Evolutionary conservation across 2,113 vertebrate genomes (phyloP).

Genomic region (Gopherus flavomarginatus): DNA sequence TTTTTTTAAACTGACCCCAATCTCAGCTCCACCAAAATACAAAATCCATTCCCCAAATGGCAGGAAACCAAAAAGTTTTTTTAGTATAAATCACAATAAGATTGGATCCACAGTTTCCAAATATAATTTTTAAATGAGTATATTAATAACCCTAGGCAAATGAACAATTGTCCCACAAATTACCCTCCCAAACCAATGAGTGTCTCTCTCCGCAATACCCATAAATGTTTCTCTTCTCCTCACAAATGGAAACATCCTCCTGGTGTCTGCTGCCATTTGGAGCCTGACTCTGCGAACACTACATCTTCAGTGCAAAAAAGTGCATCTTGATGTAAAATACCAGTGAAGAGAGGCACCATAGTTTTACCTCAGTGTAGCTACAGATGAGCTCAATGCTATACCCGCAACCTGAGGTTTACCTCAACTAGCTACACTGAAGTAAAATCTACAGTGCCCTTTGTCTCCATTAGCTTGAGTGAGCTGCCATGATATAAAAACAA

Average conservation of each 20-base stretch:
- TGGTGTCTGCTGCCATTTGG: rapidly evolving
- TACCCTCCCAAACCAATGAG: not conserved
- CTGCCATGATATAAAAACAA: not conserved
- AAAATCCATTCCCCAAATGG: not conserved
- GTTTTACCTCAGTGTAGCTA: not conserved
- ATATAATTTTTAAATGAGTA: not conserved
- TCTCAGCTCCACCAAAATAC: constrained; percentile 21
- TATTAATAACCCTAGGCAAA: not conserved
- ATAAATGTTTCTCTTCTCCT: not conserved
- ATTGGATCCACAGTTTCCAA: not conserved
- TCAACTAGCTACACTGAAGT: not conserved
- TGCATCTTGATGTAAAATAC: not conserved
- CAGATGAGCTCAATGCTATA: not conserved
- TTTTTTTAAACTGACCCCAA: not conserved
- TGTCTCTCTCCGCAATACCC: not conserved
- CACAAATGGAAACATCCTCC: not conserved
- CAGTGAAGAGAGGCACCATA: not conserved
- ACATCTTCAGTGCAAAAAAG: not conserved
- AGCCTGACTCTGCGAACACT: not conserved
- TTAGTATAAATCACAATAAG: not conserved
- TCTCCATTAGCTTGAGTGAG: not conserved
- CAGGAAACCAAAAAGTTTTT: not conserved
- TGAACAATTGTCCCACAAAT: not conserved
- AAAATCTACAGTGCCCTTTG: not conserved
- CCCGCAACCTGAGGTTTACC: not conserved